Evolutionary conservation across 2,888 invertebrate species (phyloP), one percentile per base, ranked within the genome.

Genomic region (Callinectes sapidus): DNA sequence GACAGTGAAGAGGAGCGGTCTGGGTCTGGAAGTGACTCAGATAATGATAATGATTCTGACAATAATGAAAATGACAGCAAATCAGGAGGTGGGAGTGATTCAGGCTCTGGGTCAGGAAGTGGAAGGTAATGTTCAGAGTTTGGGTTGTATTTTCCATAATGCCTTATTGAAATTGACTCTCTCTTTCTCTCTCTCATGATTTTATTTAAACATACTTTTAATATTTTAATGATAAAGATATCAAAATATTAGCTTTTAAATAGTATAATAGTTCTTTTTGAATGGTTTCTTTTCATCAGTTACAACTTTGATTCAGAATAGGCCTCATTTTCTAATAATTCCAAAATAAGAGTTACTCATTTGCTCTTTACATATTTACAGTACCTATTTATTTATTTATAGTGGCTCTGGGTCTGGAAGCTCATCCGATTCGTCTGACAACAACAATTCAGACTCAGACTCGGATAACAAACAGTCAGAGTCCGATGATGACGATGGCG

Each of bases 381-480:
- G 18, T 71, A 71, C 71, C 23, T 23, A n/a, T n/a, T 71, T 18
- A 35, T 86, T 28, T 86, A 86, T 86, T 13, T 18, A 32, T 77
- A 94, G 93, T 90, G 92, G 91, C 3, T 93, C 93, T 23, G 92
- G 90, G 1, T 94, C 94, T 23, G 94, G 92, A 28, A 94, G 93
- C 90, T 93, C 91, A 48, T 94, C 94, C 1, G 94, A 91, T 87
- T 85, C 91, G 13, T 91, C 91, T 14, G 92, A 94, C 71, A 92
- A 93, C 66, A 89, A 91, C 32, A 90, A 93, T 35, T 91, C 91
- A 88, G 94, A 92, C 61, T 94, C 94, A 16, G 93, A 92, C 87
- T 85, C 90, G 14, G 92, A 91, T 54, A 92, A 94, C 35, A 91
- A 94, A 35, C 92, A 90, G 88, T 92, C 93, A 61, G 81, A 87